These are phyloP conservation scores for Danio tinwini DNA, from an alignment of 2,797 vertebrate species.

Conservation along the genomic window DNA sequence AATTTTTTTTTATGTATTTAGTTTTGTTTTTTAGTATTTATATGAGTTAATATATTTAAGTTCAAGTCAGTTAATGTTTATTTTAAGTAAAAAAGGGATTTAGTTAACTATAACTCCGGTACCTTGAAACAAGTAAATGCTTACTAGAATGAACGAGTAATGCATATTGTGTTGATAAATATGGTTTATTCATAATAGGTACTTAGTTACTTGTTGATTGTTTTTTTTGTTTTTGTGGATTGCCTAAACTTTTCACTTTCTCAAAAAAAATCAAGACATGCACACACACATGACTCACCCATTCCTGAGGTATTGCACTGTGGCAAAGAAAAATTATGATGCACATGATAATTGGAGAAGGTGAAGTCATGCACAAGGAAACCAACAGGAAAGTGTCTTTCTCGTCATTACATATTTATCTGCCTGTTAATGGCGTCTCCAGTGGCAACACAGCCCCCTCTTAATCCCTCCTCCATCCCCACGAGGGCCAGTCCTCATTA, in stretches of 20 bases:
- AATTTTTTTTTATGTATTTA: no score
- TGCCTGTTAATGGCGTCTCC: conserved; percentile 78
- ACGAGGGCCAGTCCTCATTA: conserved; percentile 77
- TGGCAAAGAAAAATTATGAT: conserved; percentile 54
- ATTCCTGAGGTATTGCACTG: conserved; percentile 55
- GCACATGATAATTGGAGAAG: conserved; percentile 71
- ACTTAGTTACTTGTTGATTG: neutral
- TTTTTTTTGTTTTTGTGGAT: conserved; percentile 14
- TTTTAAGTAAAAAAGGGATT: no score
- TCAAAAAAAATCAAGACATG: conserved; percentile 14
- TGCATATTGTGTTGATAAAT: neutral
- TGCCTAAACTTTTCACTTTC: conserved; percentile 12
- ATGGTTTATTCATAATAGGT: neutral
- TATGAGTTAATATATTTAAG: no score
- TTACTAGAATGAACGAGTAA: neutral
- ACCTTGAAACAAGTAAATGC: no score
- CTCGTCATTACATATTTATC: conserved; percentile 82
- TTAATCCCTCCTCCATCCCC: conserved; percentile 53
- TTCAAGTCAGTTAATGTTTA: no score
- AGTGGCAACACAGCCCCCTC: conserved; percentile 61
- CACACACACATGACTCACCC: conserved; percentile 62
- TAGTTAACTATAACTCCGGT: no score
- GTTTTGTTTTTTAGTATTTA: no score
- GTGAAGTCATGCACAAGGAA: conserved; percentile 78
- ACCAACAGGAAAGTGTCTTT: conserved; percentile 76